phyloP scores from a whole-genome alignment of 2,113 vertebrate genomes.

The Verasper variegatus region DNA sequence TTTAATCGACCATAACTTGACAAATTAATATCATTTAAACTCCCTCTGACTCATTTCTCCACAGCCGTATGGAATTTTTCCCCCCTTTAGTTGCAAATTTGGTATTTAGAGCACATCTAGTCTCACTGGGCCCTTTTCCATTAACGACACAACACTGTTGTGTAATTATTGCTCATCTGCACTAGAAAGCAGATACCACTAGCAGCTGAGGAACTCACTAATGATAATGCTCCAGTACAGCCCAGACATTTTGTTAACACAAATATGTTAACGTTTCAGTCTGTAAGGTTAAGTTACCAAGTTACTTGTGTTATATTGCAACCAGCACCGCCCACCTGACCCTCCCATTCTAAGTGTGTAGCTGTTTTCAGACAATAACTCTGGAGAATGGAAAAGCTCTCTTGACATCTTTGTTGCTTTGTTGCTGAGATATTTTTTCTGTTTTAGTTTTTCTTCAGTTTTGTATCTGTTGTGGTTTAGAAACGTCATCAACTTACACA shows the following conservation, averaged over 20 bases:
- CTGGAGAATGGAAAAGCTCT: no score
- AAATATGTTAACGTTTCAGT: background rate
- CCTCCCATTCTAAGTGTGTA: no score
- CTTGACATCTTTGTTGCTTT: no score
- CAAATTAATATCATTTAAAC: constrained; percentile 60
- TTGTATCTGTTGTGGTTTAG: no score
- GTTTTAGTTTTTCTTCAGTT: no score
- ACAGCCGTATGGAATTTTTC: constrained; percentile 2
- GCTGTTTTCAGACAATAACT: no score
- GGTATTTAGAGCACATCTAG: constrained; percentile 34
- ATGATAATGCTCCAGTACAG: constrained; percentile 8
- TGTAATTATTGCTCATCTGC: constrained; percentile 63
- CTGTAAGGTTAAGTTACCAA: no score
- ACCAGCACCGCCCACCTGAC: no score
- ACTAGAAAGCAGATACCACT: constrained; percentile 52
- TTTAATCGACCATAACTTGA: constrained; percentile 56
- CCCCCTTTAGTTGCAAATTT: constrained; percentile 31
- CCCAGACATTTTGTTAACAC: constrained; percentile 25
- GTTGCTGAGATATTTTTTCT: no score
- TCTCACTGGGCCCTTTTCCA: constrained; percentile 52
- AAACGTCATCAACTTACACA: no score
- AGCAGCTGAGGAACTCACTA: constrained; percentile 22
- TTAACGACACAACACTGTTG: constrained; percentile 45
- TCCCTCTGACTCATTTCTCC: constrained; percentile 17
- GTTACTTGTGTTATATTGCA: no score